Percentiles rank a stretch among this genome's conserved stretches.
These are phyloP conservation scores for Mirounga angustirostris DNA, from an alignment of 2,113 vertebrate species.

Conservation along the genomic window DNA sequence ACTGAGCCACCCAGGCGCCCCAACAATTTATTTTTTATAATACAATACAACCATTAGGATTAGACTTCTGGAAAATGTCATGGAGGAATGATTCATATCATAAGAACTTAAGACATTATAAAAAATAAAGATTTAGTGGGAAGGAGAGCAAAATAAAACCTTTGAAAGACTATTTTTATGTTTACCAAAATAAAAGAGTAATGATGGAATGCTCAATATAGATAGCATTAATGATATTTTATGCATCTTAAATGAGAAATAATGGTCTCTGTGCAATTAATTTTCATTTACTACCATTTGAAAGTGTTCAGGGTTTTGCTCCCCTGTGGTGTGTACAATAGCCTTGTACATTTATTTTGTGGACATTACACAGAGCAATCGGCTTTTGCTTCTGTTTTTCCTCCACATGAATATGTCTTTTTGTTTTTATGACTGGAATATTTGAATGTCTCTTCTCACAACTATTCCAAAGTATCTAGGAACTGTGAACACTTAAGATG, in stretches of 20 bases:
- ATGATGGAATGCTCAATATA: constrained; percentile 41
- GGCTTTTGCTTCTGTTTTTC: background rate
- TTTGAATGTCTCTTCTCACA: background rate
- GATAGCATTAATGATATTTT: constrained; percentile 38
- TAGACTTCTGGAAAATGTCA: background rate
- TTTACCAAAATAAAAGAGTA: constrained; percentile 53
- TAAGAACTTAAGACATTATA: background rate
- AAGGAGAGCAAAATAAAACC: background rate
- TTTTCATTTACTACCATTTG: constrained; percentile 58
- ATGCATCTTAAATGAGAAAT: constrained; percentile 47
- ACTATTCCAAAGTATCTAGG: background rate
- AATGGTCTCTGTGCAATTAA: constrained; percentile 48
- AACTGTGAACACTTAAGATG: background rate
- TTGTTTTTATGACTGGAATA: background rate
- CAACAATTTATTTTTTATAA: constrained; percentile 29
- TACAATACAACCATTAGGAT: background rate
- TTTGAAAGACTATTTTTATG: constrained; percentile 36
- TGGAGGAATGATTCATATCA: background rate
- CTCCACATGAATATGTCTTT: background rate
- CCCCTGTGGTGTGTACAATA: background rate
- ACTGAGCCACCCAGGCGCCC: too few relatives aligned
- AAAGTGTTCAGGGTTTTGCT: background rate
- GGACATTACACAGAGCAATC: background rate
- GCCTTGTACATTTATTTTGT: background rate
- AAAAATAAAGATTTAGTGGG: constrained; percentile 29